Percentiles rank a stretch among this genome's conserved stretches.
Evolutionary conservation across 2,888 invertebrate species (phyloP).

Genomic region (Apodemia duryi): DNA sequence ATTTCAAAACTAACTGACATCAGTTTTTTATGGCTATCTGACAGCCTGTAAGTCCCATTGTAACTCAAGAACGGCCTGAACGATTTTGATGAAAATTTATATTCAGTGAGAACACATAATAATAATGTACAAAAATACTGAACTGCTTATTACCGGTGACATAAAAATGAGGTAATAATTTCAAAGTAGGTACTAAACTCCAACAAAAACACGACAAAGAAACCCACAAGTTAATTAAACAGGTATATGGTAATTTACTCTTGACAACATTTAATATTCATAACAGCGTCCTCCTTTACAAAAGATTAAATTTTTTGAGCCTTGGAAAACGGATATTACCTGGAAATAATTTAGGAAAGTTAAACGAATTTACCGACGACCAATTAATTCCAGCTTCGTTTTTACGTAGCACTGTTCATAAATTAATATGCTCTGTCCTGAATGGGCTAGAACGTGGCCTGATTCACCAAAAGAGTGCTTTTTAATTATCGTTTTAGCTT

Average conservation of each 20-base stretch:
- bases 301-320: conserved; percentile 2
- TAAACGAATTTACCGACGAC: not conserved
- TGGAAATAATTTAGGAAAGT: not conserved
- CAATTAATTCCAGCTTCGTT: not conserved
- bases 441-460: not conserved
- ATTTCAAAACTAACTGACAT: too few species aligned
- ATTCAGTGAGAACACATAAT: too few species aligned
- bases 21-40: too few species aligned
- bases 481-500: not conserved
- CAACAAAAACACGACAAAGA: not conserved
- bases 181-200: not conserved
- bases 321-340: conserved; percentile 4
- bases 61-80: too few species aligned
- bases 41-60: too few species aligned
- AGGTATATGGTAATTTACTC: not conserved
- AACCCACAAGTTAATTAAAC: not conserved
- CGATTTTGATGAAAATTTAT: too few species aligned
- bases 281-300: not conserved
- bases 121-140: not conserved
- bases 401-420: not conserved
- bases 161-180: not conserved
- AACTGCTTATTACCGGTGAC: not conserved
- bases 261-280: not conserved
- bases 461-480: not conserved
- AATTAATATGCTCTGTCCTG: not conserved